Conservation (phyloP, 2,797 vertebrate genomes). For the Tympanoctomys barrerae region DNA sequence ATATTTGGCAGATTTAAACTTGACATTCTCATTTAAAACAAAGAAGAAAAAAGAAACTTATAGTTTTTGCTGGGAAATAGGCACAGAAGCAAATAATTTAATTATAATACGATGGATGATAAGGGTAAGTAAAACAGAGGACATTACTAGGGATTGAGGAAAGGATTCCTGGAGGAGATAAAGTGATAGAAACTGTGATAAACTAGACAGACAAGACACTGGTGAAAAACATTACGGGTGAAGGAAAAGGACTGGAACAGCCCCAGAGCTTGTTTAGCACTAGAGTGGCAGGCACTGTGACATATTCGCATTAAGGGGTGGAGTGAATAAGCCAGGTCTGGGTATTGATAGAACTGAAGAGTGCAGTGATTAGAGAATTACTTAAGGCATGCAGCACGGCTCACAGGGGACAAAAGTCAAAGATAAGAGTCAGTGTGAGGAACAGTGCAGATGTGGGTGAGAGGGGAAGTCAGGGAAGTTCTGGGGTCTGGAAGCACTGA, state of each 20-base stretch:
- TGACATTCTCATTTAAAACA: too few species aligned
- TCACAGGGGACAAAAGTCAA: not conserved
- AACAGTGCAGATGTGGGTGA: not conserved
- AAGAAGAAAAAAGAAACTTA: not conserved
- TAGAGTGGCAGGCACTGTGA: not conserved
- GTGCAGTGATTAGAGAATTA: not conserved
- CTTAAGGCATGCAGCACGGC: not conserved
- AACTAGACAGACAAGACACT: not conserved
- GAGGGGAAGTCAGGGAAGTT: not conserved
- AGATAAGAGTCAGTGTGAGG: not conserved
- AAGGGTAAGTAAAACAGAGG: not conserved
- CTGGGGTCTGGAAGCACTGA: not conserved
- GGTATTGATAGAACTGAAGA: not conserved
- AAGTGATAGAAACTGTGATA: not conserved
- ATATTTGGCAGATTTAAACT: too few species aligned
- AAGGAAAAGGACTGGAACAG: not conserved
- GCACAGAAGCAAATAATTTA: not conserved
- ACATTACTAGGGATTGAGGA: not conserved
- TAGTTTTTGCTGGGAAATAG: not conserved
- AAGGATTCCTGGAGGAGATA: not conserved
- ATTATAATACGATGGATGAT: not conserved
- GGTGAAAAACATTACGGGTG: not conserved
- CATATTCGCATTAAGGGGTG: not conserved
- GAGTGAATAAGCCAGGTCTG: not conserved
- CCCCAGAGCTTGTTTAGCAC: not conserved